phyloP scores from a whole-genome alignment of 30 jellyfish, hydroid and myxozoan genomes.

The Hydractinia echinata region DNA sequence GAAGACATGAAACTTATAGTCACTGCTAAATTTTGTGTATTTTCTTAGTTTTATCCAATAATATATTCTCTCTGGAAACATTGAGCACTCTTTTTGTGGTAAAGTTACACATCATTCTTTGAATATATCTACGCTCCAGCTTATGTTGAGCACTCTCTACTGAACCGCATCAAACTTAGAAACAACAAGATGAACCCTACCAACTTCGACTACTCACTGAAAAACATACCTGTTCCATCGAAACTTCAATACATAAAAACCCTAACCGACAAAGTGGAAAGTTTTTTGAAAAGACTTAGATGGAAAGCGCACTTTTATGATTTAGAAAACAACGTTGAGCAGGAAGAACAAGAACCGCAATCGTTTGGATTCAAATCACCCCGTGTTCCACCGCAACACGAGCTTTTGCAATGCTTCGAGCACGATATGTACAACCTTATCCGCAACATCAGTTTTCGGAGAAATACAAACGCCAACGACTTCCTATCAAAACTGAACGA shows the following conservation, averaged over 20 bases:
- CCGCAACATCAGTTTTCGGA: neutral
- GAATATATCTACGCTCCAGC: no score
- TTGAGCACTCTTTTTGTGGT: no score
- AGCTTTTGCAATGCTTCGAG: neutral
- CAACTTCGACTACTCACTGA: neutral
- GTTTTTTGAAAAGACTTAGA: neutral
- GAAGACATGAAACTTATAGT: no score
- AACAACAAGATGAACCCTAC: no score
- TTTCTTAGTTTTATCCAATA: no score
- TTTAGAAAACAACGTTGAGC: neutral
- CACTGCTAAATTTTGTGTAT: no score
- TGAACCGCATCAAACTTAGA: no score
- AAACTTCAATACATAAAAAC: conserved; percentile 2
- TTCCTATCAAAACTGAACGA: no score
- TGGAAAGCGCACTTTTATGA: neutral
- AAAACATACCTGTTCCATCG: conserved; percentile 11
- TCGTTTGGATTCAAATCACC: neutral
- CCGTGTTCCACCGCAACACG: neutral
- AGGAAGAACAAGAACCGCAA: neutral
- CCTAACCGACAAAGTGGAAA: conserved; percentile 18
- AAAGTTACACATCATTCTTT: no score
- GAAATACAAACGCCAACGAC: no score
- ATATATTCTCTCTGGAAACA: no score
- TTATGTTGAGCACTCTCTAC: no score
- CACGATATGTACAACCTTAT: neutral